Evolutionary conservation across 2,113 vertebrate species (phyloP), one percentile per base, ranked within the genome.

Genomic region (Bolborhynchus lineola): DNA sequence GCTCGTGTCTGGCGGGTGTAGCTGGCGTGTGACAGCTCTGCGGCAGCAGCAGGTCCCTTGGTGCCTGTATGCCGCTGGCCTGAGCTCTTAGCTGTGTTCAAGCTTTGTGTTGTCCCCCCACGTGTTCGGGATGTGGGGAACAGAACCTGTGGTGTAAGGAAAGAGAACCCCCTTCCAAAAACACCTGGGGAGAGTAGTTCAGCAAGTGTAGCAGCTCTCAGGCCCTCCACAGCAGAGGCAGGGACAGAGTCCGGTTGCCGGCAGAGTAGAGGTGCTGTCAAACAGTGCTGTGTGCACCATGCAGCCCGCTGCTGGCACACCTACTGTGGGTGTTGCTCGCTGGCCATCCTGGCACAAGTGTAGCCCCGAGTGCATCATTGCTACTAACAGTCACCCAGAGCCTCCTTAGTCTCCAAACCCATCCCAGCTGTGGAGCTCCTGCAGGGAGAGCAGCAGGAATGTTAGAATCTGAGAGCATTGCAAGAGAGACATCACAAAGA

Each of bases 281-380:
- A 33, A 8, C 46, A 6, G 6, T 6, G 52, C 60, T 37, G 72
- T 21, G 50, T n/a, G 14, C 50, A 16, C 50, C 33, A 10, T 14
- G 44, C 69, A 77, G 76, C 25, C 67, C 5, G 1, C 47, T 37
- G 64, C 55, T 11, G 8, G 3, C 0, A 0, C 16, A 6, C 5
- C 25, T 10, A 0, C 7, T 8, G 29, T 29, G 65, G 68, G 31
- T 1, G 0, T 26, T 7, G 49, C 75, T 39, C 31, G 25, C 83
- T 44, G n/a, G 44, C 31, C 4, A 0, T 11, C 39, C 41, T 33
- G 62, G 71, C 72, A 82, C 35, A 16, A 50, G 39, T n/a, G 6
- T 44, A 24, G 57, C 52, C 0, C 0, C 3, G 39, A 53, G 62
- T 2, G 35, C 23, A 7, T 6, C 46, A 2, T 8, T 47, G 84